A percentile compares a stretch with the other conserved stretches of the same genome.
phyloP scores from a whole-genome alignment of 2,113 vertebrate species.

The Pituophis catenifer region DNA sequence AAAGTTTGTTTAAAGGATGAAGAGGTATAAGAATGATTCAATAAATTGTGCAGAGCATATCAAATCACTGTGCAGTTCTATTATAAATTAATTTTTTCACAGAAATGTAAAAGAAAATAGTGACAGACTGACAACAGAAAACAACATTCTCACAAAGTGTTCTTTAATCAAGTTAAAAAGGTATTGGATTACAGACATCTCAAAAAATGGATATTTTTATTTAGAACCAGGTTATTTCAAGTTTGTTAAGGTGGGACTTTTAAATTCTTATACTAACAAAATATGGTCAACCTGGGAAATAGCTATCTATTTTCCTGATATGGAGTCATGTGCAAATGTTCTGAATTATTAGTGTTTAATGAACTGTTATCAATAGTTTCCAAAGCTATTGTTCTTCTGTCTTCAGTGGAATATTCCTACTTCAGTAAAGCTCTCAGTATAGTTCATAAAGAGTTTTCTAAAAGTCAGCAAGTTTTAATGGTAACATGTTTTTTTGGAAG shows the following conservation, averaged over 20 bases:
- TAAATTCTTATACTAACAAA: background rate
- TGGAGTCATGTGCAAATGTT: background rate
- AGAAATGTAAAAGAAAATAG: background rate
- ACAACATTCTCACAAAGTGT: background rate
- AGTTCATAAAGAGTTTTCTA: background rate
- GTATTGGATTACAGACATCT: background rate
- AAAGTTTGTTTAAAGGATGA: slow-evolving; percentile 43
- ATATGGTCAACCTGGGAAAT: background rate
- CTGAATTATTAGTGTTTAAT: background rate
- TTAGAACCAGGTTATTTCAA: background rate
- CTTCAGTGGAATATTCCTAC: background rate
- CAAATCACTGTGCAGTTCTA: background rate
- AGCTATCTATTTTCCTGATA: background rate
- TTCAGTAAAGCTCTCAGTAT: background rate
- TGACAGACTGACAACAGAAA: background rate
- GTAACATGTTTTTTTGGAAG: background rate
- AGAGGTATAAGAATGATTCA: slow-evolving; percentile 48
- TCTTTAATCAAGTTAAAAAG: background rate
- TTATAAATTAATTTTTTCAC: background rate
- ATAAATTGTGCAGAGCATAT: background rate
- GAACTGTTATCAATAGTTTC: background rate
- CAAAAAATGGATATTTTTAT: background rate
- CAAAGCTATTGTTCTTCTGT: background rate
- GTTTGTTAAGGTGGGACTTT: background rate
- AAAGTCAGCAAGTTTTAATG: background rate